phyloP scores from a whole-genome alignment of 1,140 invertebrate genomes.

The Panagrolaimus sp. region DNA sequence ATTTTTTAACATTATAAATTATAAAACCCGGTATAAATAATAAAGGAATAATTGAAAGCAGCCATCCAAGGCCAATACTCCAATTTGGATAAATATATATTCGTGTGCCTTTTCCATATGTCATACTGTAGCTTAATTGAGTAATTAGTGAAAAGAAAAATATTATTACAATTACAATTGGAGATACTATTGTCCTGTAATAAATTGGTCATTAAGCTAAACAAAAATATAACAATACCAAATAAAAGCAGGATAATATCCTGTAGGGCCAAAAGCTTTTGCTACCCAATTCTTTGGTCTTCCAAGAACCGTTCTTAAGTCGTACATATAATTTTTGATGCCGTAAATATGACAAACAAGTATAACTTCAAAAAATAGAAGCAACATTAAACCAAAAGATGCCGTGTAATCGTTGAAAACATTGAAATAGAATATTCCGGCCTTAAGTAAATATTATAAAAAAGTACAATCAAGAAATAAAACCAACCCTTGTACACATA shows the following conservation, averaged over 20 bases:
- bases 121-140: constrained; percentile 17
- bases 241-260: constrained; percentile 21
- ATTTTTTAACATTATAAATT: constrained; percentile 37
- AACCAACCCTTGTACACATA: constrained; percentile 29
- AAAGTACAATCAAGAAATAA: background rate
- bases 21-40: constrained; percentile 28
- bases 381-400: constrained; percentile 30
- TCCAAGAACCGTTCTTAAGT: constrained; percentile 33
- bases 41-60: constrained; percentile 33
- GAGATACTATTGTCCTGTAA: background rate
- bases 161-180: constrained; percentile 18
- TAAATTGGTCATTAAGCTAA: too few relatives aligned
- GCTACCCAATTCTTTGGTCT: constrained; percentile 17
- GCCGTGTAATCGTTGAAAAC: constrained; percentile 38
- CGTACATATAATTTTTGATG: constrained; percentile 28
- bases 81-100: constrained; percentile 30
- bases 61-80: constrained; percentile 37
- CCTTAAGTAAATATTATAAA: constrained; percentile 11
- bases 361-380: constrained; percentile 31
- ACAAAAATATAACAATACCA: constrained; percentile 23
- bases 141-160: constrained; percentile 26
- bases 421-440: constrained; percentile 37
- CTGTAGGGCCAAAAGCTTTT: constrained; percentile 28
- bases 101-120: constrained; percentile 30
- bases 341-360: constrained; percentile 36